Base-by-base conservation (phyloP, 2,113 vertebrate genomes). In the Gymnarchus niloticus region DNA sequence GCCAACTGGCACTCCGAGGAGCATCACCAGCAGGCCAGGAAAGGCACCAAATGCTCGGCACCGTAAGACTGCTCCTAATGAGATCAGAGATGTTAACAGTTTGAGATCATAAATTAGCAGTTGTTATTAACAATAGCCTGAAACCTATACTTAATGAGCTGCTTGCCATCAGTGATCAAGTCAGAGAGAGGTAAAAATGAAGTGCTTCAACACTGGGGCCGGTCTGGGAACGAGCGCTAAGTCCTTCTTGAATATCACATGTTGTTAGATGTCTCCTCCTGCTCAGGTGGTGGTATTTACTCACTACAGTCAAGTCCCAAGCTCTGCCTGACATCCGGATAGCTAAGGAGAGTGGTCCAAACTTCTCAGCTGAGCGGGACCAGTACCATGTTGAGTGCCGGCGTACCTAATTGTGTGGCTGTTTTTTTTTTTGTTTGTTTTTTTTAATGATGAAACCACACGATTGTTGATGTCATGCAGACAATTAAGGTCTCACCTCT, bases 131-230 rank as follows among this genome's bases (percentile, higher is more conserved):
- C 92, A 94, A 92, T 91, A 92, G 89, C 89, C 91, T 93, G 88
- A 90, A 94, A 94, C 93, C 86, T 89, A 89, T 19, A 91, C 90
- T 92, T 94, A 94, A 95, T 93, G 92, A 95, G 92, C 93, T 88
- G 88, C 90, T 92, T 93, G 92, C 91, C 92, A 93, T 91, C 91
- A 92, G 89, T 89, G 89, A 91, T 93, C 92, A 93, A 92, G 91
- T 92, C 90, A 91, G 86, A 80, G 81, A 87, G 88, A 93, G 91
- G 93, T 91, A 90, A 91, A 90, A 87, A 83, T 48, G 21, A 84
- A n/a, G 83, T 2, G 44, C 23, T 69, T 51, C 76, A 49, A 46
- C 8, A 41, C 14, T 28, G 21, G 57, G 41, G 6, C 14, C 12
- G 19, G 89, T 91, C 91, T 90, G 88, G 87, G 90, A 76, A 91